Evolutionary conservation across 2,888 invertebrate species (phyloP).

Genomic region (Teinopalpus imperialis): DNA sequence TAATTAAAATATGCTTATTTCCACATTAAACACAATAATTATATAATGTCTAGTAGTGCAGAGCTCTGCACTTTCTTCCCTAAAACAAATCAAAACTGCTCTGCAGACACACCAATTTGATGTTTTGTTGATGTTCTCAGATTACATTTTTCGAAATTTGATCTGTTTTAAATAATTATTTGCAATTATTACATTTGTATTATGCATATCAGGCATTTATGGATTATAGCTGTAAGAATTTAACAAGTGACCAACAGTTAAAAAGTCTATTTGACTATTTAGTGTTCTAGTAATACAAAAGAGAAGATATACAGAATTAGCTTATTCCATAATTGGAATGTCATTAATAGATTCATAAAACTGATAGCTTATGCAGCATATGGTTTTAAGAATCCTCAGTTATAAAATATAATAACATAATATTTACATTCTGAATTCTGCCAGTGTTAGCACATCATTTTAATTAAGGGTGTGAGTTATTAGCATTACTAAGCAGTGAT

Average conservation of each 20-base stretch:
- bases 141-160: too few species aligned
- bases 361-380: conserved; percentile 43
- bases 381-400: conserved; percentile 42
- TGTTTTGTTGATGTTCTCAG: too few species aligned
- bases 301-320: conserved; percentile 50
- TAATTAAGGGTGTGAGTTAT: conserved; percentile 27
- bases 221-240: conserved; percentile 30
- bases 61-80: too few species aligned
- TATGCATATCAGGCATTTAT: conserved; percentile 45
- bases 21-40: too few species aligned
- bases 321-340: conserved; percentile 74
- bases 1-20: too few species aligned
- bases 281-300: conserved; percentile 28
- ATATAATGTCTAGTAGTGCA: too few species aligned
- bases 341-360: conserved; percentile 45
- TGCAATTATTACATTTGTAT: conserved; percentile 38
- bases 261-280: conserved; percentile 19
- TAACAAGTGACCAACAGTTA: conserved; percentile 35
- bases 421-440: conserved; percentile 50
- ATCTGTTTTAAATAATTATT: conserved; percentile 19
- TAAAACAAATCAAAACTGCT: too few species aligned
- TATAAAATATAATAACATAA: conserved; percentile 42
- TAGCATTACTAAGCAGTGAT: conserved; percentile 41
- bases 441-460: conserved; percentile 28
- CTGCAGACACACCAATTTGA: too few species aligned